Conservation (phyloP, 2,113 vertebrate species). For the Balaeniceps rex region DNA sequence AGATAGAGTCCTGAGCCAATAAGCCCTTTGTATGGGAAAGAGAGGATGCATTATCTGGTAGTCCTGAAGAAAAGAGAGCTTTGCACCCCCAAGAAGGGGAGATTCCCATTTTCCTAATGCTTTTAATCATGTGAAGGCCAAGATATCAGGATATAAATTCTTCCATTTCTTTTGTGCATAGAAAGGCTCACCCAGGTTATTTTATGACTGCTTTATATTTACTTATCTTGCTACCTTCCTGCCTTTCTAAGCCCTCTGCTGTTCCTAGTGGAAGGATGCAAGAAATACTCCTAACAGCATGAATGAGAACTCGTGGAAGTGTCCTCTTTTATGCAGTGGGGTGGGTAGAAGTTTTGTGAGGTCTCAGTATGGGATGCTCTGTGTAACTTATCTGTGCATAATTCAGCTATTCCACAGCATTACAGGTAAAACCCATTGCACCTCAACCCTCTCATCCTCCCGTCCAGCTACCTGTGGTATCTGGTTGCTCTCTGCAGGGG, state of each 20-base stretch:
- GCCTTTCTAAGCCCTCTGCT: slow-evolving; percentile 20
- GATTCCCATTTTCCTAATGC: slow-evolving; percentile 36
- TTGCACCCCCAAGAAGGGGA: slow-evolving; percentile 35
- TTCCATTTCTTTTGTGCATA: slow-evolving; percentile 1
- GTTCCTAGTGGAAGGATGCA: slow-evolving; percentile 36
- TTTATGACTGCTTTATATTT: background rate
- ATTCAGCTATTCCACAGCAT: background rate
- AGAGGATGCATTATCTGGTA: slow-evolving; percentile 41
- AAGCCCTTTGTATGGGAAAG: slow-evolving; percentile 43
- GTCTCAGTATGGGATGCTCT: background rate
- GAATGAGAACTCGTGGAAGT: background rate
- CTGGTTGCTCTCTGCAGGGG: background rate
- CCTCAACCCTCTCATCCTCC: background rate
- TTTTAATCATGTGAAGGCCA: slow-evolving; percentile 26
- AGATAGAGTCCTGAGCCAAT: slow-evolving; percentile 48
- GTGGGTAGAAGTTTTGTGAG: background rate
- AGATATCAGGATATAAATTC: slow-evolving; percentile 14
- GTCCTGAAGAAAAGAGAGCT: slow-evolving; percentile 43
- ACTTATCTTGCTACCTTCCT: background rate
- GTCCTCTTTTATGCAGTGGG: fast-evolving
- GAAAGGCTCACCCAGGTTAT: background rate
- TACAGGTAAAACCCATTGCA: background rate
- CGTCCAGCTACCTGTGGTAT: background rate
- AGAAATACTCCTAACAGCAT: background rate
- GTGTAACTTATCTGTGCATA: background rate